phyloP scores from a whole-genome alignment of 2,797 vertebrate species.

The Poecilia wingei region DNA sequence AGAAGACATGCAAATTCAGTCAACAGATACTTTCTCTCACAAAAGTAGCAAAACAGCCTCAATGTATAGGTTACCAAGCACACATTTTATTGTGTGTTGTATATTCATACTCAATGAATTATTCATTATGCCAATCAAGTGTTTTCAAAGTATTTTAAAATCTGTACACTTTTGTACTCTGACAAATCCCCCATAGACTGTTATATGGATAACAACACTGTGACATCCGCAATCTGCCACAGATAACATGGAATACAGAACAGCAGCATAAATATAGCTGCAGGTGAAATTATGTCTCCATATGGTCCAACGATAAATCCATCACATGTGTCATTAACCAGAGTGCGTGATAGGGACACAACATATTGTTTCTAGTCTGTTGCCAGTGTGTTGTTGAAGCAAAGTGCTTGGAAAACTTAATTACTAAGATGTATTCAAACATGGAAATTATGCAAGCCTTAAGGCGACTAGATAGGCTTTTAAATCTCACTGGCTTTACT shows the following conservation, averaged over 20 bases:
- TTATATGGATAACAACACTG: not conserved
- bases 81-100: not conserved
- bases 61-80: conserved; percentile 18
- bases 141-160: conserved; percentile 8
- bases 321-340: conserved; percentile 21
- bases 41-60: conserved; percentile 12
- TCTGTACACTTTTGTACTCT: not conserved
- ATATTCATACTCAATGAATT: not conserved
- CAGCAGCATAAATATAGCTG: not conserved
- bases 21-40: conserved; percentile 31
- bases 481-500: conserved; percentile 37
- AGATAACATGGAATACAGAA: not conserved
- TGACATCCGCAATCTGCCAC: not conserved
- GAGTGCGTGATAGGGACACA: conserved; percentile 5
- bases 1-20: conserved; percentile 44
- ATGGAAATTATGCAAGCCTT: conserved; percentile 56
- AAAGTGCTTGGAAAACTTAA: conserved; percentile 45
- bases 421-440: conserved; percentile 57
- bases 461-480: conserved; percentile 42
- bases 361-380: conserved; percentile 18
- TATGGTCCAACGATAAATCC: conserved; percentile 17
- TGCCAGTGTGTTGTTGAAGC: conserved; percentile 32
- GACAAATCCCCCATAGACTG: not conserved
- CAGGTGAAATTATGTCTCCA: conserved; percentile 13
- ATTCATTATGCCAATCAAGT: conserved; percentile 7